phyloP scores from a whole-genome alignment of 35 echinoderm and acorn worm genomes.

The Hemicentrotus pulcherrimus region DNA sequence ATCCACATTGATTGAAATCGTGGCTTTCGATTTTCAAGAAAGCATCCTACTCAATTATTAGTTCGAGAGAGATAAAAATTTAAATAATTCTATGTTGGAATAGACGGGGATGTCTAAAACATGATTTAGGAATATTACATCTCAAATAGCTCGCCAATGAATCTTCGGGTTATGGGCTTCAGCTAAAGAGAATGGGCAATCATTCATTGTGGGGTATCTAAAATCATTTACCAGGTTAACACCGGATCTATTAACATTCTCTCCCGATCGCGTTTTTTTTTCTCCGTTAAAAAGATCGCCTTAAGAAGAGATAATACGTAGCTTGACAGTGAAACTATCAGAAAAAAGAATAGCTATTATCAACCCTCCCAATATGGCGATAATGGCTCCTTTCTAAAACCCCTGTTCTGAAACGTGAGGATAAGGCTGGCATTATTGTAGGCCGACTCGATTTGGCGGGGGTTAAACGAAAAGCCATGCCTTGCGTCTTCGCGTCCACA shows the following conservation, averaged over 20 bases:
- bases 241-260: background rate
- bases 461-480: conserved; percentile 48
- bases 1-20: background rate
- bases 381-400: conserved; percentile 14
- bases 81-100: background rate
- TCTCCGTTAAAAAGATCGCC: background rate
- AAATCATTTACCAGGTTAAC: background rate
- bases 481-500: background rate
- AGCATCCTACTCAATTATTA: background rate
- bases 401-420: conserved; percentile 13
- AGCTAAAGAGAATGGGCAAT: background rate
- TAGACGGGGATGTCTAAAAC: background rate
- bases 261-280: background rate
- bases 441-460: background rate
- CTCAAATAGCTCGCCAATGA: background rate
- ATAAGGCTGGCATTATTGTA: conserved; percentile 30
- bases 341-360: background rate
- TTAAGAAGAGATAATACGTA: background rate
- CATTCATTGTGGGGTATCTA: background rate
- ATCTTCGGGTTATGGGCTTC: background rate
- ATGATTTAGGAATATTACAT: background rate
- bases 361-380: conserved; percentile 26
- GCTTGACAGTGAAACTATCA: background rate
- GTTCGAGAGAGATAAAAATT: background rate
- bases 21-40: background rate